Evolutionary conservation across 2,113 vertebrate genomes (phyloP).

Genomic region (Fukomys damarensis): DNA sequence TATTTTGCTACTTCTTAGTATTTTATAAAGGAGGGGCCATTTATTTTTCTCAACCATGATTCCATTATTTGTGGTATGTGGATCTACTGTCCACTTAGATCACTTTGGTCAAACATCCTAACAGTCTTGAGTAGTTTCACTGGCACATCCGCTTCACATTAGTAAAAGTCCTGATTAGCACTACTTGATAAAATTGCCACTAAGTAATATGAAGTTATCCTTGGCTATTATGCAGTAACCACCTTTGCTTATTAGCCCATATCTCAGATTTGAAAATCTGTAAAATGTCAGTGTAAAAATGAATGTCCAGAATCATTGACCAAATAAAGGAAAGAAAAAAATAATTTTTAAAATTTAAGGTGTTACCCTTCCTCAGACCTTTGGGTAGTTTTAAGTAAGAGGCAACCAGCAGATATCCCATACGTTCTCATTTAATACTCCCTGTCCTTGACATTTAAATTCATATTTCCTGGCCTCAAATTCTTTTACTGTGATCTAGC

Average conservation of each 20-base stretch:
- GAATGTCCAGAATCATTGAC: background rate
- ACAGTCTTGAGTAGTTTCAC: background rate
- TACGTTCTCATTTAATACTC: background rate
- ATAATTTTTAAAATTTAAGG: background rate
- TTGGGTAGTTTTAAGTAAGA: background rate
- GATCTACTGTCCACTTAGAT: constrained; percentile 13
- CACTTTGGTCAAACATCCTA: background rate
- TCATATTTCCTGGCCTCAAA: background rate
- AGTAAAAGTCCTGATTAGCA: background rate
- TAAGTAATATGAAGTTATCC: background rate
- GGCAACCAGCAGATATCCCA: background rate
- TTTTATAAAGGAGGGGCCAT: background rate
- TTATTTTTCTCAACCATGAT: background rate
- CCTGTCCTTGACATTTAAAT: background rate
- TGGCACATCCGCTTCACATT: background rate
- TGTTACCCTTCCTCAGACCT: background rate
- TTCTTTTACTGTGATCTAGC: background rate
- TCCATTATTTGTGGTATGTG: background rate
- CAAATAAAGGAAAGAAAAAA: background rate
- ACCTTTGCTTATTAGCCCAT: background rate
- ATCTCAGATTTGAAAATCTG: constrained; percentile 19
- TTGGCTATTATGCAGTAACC: background rate
- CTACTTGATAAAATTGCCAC: background rate
- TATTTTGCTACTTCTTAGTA: background rate
- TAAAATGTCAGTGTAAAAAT: background rate